Conservation (phyloP, 2,797 vertebrate genomes). For the Craterocephalus amniculus region DNA sequence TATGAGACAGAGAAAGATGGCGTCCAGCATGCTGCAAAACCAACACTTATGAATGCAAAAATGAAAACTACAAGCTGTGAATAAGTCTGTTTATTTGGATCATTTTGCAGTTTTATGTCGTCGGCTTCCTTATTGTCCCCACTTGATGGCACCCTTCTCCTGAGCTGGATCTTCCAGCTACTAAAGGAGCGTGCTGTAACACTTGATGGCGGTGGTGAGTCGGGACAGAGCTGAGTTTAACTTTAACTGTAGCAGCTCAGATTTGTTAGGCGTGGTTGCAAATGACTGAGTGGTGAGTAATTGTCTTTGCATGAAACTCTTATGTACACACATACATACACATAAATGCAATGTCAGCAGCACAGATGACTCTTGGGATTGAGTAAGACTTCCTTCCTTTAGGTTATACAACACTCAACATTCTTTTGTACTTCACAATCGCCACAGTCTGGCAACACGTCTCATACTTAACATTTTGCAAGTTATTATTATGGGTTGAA, state of each 20-base stretch:
- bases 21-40: not conserved
- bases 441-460: not conserved
- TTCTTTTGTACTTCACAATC: not conserved
- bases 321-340: slow-evolving; percentile 3
- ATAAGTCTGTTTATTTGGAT: not conserved
- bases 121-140: not conserved
- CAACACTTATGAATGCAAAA: not conserved
- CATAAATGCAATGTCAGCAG: slow-evolving; percentile 4
- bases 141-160: slow-evolving; percentile 45
- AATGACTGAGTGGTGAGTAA: slow-evolving; percentile 52
- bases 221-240: not conserved
- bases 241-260: not conserved
- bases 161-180: not conserved
- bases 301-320: slow-evolving; percentile 19
- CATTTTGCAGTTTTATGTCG: not conserved
- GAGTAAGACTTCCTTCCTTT: slow-evolving; percentile 34
- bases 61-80: not conserved
- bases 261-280: slow-evolving; percentile 21
- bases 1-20: not conserved
- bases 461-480: not conserved
- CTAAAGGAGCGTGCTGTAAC: not conserved
- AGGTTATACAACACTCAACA: slow-evolving; percentile 1
- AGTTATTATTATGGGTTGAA: not conserved
- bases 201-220: slow-evolving; percentile 33
- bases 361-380: slow-evolving; percentile 6